A percentile compares a stretch with the other conserved stretches of the same genome.
Evolutionary conservation across 1,140 invertebrate species (phyloP).

Genomic region (Adoxophyes honmai): DNA sequence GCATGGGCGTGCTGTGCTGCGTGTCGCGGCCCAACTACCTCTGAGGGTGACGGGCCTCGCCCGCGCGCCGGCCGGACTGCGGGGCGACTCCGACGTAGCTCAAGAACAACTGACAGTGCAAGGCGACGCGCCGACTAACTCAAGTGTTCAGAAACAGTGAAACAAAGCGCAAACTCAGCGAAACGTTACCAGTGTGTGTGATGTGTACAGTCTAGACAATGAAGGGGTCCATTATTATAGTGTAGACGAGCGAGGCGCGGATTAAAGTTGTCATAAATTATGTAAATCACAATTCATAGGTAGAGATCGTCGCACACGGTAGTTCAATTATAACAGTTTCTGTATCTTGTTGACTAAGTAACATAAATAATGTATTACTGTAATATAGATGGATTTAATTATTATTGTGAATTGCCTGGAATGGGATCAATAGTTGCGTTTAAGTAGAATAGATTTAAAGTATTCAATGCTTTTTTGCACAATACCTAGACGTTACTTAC

Average conservation of each 20-base stretch:
- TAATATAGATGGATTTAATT: slow-evolving; percentile 17
- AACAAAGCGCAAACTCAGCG: not conserved
- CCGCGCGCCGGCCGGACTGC: slow-evolving; percentile 36
- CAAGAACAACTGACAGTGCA: not conserved
- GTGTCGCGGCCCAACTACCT: slow-evolving; percentile 81
- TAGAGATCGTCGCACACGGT: slow-evolving; percentile 16
- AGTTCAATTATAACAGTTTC: slow-evolving; percentile 29
- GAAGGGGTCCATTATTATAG: slow-evolving; percentile 66
- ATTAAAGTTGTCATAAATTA: slow-evolving; percentile 13
- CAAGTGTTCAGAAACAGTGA: slow-evolving; percentile 20
- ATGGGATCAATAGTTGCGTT: slow-evolving; percentile 70
- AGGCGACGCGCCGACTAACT: slow-evolving; percentile 18
- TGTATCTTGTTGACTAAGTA: slow-evolving; percentile 1
- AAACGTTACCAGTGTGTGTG: slow-evolving; percentile 10
- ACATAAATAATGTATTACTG: slow-evolving; percentile 3
- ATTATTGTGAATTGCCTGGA: slow-evolving; percentile 65
- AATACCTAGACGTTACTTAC: slow-evolving; percentile 9
- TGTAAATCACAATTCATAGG: slow-evolving; percentile 11
- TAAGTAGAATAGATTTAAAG: slow-evolving; percentile 51
- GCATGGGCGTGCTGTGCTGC: slow-evolving; percentile 83
- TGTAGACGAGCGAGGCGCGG: not conserved
- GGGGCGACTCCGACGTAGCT: slow-evolving; percentile 13
- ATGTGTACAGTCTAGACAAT: slow-evolving; percentile 44
- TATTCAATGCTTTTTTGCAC: slow-evolving; percentile 31
- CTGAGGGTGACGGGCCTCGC: slow-evolving; percentile 75